Evolutionary conservation across 2,113 vertebrate genomes (phyloP).

Genomic region (Pelvicachromis taeniatus): DNA sequence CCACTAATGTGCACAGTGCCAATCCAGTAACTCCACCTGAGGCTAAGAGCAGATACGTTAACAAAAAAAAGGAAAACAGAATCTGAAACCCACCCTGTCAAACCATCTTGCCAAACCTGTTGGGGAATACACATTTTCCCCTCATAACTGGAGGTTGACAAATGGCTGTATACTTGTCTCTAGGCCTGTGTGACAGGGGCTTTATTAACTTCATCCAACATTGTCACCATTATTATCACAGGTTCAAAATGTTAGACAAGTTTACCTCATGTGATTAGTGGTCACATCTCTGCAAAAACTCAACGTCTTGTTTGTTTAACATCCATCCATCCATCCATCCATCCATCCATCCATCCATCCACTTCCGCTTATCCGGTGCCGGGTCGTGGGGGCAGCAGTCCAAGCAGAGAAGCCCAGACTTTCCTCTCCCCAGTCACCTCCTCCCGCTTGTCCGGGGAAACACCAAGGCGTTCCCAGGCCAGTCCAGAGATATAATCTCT

Average conservation of each 20-base stretch:
- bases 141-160: not conserved
- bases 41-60: not conserved
- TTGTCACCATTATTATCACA: not conserved
- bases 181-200: not conserved
- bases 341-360: too few species aligned
- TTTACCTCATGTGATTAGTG: not conserved
- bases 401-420: too few species aligned
- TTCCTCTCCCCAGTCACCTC: too few species aligned
- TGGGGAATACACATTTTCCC: too few species aligned
- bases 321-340: too few species aligned
- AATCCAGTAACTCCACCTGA: not conserved
- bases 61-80: not conserved
- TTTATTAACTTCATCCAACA: not conserved
- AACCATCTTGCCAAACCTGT: not conserved
- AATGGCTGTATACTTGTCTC: not conserved
- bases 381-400: too few species aligned
- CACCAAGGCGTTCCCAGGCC: too few species aligned
- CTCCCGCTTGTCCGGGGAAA: too few species aligned
- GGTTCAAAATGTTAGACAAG: not conserved
- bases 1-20: not conserved
- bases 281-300: not conserved
- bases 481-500: too few species aligned
- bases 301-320: not conserved
- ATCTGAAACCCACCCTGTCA: not conserved
- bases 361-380: too few species aligned